Percentiles rank a stretch among this genome's conserved stretches.
phyloP scores from a whole-genome alignment of 2,888 invertebrate genomes.

The Drosophila colorata region DNA sequence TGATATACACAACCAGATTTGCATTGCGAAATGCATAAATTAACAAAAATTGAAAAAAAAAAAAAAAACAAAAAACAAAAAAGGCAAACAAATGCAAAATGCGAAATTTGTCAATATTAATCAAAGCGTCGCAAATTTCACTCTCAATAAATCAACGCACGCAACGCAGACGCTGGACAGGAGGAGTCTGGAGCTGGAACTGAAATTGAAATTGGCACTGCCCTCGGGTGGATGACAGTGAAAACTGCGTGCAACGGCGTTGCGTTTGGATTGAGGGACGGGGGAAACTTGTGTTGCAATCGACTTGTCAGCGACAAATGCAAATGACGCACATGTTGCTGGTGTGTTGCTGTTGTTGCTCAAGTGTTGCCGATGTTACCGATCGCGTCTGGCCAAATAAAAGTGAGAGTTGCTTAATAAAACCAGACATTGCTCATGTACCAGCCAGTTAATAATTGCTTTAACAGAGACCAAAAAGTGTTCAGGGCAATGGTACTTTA shows the following conservation, averaged over 20 bases:
- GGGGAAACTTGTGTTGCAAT: conserved; percentile 14
- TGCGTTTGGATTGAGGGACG: neutral
- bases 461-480: conserved; percentile 7
- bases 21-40: conserved; percentile 22
- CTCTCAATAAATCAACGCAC: conserved; percentile 73
- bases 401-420: conserved; percentile 58
- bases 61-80: conserved; percentile 14
- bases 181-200: conserved; percentile 17
- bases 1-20: conserved; percentile 3
- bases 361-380: conserved; percentile 19
- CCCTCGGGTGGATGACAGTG: conserved; percentile 66
- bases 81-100: conserved; percentile 6
- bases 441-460: conserved; percentile 35
- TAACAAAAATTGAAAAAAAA: conserved; percentile 20
- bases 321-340: conserved; percentile 59
- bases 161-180: conserved; percentile 27
- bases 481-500: neutral
- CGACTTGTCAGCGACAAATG: conserved; percentile 66
- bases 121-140: conserved; percentile 72
- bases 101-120: conserved; percentile 79
- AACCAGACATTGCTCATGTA: conserved; percentile 47
- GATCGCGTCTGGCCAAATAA: conserved; percentile 32
- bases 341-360: conserved; percentile 1
- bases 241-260: conserved; percentile 61
- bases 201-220: conserved; percentile 35